phyloP scores from a whole-genome alignment of 1,140 invertebrate species.

The Antheraea pernyi region DNA sequence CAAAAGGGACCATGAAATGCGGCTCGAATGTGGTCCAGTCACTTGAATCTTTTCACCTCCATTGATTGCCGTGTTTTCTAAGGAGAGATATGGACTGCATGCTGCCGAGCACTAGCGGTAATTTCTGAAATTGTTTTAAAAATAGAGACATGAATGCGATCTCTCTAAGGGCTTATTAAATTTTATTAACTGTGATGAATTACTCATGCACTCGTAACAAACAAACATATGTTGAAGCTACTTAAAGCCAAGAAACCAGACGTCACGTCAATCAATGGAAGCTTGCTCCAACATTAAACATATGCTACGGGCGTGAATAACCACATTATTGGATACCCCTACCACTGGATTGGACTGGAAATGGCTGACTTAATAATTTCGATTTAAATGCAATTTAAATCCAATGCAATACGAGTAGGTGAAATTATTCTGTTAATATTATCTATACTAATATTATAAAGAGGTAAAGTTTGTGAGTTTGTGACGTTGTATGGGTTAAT shows the following conservation, averaged over 20 bases:
- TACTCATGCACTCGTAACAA: constrained; percentile 47
- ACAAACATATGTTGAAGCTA: constrained; percentile 51
- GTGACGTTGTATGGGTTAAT: too few relatives aligned
- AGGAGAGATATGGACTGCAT: too few relatives aligned
- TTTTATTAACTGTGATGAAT: constrained; percentile 59
- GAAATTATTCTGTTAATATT: too few relatives aligned
- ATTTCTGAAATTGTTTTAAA: not conserved
- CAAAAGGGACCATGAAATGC: too few relatives aligned
- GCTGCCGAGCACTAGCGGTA: not conserved
- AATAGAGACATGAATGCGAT: not conserved
- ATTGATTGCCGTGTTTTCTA: too few relatives aligned
- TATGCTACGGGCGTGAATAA: constrained; percentile 63
- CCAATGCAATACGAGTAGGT: too few relatives aligned
- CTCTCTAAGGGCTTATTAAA: constrained; percentile 43
- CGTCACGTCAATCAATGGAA: constrained; percentile 70
- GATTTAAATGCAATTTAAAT: constrained; percentile 4
- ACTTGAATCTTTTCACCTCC: too few relatives aligned
- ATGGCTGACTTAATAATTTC: not conserved
- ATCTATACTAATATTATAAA: too few relatives aligned
- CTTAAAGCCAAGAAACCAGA: constrained; percentile 56
- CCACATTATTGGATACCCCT: constrained; percentile 48
- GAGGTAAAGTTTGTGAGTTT: too few relatives aligned
- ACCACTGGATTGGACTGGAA: constrained; percentile 23
- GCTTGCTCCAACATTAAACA: constrained; percentile 64
- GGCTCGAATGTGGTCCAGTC: too few relatives aligned